These are phyloP conservation scores for Drosophila serrata DNA, from an alignment of 1,140 invertebrate species.

Conservation along the genomic window DNA sequence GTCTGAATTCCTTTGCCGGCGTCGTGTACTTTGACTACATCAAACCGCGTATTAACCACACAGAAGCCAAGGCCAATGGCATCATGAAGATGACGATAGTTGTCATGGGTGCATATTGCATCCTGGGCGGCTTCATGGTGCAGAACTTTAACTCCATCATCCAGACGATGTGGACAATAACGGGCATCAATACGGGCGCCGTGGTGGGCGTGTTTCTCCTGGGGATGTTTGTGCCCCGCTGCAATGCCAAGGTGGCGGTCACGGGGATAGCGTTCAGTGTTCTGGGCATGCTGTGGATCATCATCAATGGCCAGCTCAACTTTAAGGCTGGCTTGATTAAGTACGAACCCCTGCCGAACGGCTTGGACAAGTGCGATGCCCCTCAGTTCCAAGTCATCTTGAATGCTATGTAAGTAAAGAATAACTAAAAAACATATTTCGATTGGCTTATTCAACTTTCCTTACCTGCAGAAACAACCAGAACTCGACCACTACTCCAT, in stretches of 20 bases:
- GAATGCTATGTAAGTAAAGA: slow-evolving; percentile 58
- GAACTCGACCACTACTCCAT: slow-evolving; percentile 21
- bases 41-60: slow-evolving; percentile 86
- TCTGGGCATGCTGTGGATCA: slow-evolving; percentile 91
- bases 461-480: slow-evolving; percentile 26
- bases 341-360: slow-evolving; percentile 86
- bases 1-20: slow-evolving; percentile 91
- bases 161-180: slow-evolving; percentile 88
- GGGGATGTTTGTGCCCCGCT: slow-evolving; percentile 90
- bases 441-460: too few relatives aligned
- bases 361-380: slow-evolving; percentile 87
- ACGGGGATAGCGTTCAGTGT: slow-evolving; percentile 89
- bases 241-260: slow-evolving; percentile 89
- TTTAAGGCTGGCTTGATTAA: slow-evolving; percentile 87
- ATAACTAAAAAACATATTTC: neutral
- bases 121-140: slow-evolving; percentile 88
- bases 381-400: slow-evolving; percentile 60
- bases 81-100: slow-evolving; percentile 88
- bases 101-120: slow-evolving; percentile 87
- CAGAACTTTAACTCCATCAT: slow-evolving; percentile 88
- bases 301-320: slow-evolving; percentile 90
- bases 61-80: slow-evolving; percentile 87
- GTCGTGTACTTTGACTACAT: slow-evolving; percentile 92
- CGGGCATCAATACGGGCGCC: slow-evolving; percentile 89
- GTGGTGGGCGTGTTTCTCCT: slow-evolving; percentile 90